Evolutionary conservation across 2,888 invertebrate species (phyloP).

Genomic region (Crossocerus cetratus): DNA sequence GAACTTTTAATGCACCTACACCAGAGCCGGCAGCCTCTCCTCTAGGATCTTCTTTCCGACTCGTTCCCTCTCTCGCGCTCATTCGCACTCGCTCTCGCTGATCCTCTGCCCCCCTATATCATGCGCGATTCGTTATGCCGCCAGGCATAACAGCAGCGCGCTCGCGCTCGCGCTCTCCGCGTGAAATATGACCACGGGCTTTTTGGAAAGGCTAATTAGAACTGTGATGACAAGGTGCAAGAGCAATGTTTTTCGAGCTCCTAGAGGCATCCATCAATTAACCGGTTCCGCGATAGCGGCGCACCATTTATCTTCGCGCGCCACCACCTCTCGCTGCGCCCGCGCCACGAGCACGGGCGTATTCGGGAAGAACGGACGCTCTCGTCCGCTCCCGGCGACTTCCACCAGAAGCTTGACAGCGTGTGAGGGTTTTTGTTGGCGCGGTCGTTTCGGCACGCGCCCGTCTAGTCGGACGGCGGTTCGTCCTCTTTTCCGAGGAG

Average conservation of each 20-base stretch:
- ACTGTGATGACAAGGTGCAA: slow-evolving; percentile 7
- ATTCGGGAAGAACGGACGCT: background rate
- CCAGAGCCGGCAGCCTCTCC: background rate
- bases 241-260: background rate
- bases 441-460: slow-evolving; percentile 26
- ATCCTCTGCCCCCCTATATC: background rate
- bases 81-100: too few species aligned
- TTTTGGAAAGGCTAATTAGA: slow-evolving; percentile 11
- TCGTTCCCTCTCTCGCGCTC: background rate
- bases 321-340: background rate
- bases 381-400: background rate
- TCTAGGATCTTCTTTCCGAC: background rate
- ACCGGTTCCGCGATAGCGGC: slow-evolving; percentile 5
- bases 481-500: slow-evolving; percentile 2
- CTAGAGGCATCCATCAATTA: slow-evolving; percentile 11
- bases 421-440: slow-evolving; percentile 3
- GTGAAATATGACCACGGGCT: slow-evolving; percentile 6
- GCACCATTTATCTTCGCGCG: slow-evolving; percentile 7
- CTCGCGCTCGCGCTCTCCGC: background rate
- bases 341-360: background rate
- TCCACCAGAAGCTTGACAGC: background rate
- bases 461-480: slow-evolving; percentile 5
- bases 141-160: background rate
- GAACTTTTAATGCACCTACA: background rate
- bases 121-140: slow-evolving; percentile 2